Conservation (phyloP, 2,888 invertebrate genomes). For the Xestia xanthographa region DNA sequence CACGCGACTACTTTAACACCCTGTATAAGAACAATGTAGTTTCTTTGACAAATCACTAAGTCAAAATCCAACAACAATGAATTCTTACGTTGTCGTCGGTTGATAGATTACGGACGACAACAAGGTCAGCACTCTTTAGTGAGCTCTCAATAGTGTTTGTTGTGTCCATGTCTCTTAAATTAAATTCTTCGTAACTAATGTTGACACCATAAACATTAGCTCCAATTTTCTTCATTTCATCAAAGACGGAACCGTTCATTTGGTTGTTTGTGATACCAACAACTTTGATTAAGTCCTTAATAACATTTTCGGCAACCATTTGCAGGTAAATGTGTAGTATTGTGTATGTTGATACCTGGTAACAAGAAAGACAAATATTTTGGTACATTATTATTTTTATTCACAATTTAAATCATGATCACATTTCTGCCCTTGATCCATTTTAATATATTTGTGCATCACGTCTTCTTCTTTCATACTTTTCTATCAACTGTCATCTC, state of each 20-base stretch:
- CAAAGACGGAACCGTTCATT: conserved; percentile 46
- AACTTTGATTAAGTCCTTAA: conserved; percentile 61
- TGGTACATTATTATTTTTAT: not conserved
- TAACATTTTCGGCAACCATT: conserved; percentile 71
- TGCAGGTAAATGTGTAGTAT: conserved; percentile 66
- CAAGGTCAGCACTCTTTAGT: conserved; percentile 56
- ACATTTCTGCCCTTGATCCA: not conserved
- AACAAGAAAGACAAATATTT: conserved; percentile 4
- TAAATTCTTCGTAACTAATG: conserved; percentile 55
- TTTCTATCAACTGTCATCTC: not conserved
- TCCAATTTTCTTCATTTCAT: conserved; percentile 55
- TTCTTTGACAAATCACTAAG: not conserved
- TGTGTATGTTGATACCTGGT: conserved; percentile 53
- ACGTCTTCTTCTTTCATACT: not conserved
- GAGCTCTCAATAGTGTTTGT: conserved; percentile 14
- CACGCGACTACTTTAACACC: no score
- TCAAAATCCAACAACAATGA: not conserved
- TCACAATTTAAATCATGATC: not conserved
- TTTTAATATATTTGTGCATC: not conserved
- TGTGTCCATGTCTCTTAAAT: conserved; percentile 10
- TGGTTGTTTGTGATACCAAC: conserved; percentile 54
- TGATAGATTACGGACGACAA: conserved; percentile 63
- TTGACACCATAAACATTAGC: conserved; percentile 45
- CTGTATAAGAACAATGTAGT: not conserved
- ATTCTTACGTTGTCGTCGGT: conserved; percentile 61